Conservation (phyloP, 2,888 invertebrate species). For the Drosophila barbarae region DNA sequence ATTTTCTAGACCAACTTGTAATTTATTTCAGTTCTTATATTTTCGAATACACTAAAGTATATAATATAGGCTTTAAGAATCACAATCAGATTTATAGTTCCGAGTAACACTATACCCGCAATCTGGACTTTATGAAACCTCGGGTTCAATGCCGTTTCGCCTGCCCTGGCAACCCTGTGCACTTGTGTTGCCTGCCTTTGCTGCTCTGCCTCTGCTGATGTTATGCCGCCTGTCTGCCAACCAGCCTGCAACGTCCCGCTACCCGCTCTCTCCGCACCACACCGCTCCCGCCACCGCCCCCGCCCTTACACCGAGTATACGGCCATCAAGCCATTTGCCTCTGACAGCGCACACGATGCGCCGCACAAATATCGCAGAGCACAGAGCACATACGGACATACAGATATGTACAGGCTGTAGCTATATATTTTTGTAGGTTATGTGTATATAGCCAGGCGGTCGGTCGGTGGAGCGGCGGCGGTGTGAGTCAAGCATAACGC, state of each 20-base stretch:
- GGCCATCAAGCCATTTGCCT: constrained; percentile 57
- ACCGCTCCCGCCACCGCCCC: constrained; percentile 30
- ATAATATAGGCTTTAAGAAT: not conserved
- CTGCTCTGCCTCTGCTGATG: constrained; percentile 63
- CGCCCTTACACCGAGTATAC: constrained; percentile 20
- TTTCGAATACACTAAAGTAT: not conserved
- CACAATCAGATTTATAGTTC: constrained; percentile 1
- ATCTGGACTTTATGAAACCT: constrained; percentile 17
- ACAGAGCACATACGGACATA: constrained; percentile 55
- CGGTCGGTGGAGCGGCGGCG: constrained; percentile 21
- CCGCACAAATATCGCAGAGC: constrained; percentile 68
- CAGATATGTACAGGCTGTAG: constrained; percentile 46
- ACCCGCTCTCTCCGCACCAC: constrained; percentile 33
- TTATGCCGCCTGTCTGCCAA: constrained; percentile 74
- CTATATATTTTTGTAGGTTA: constrained; percentile 78
- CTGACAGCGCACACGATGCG: constrained; percentile 71
- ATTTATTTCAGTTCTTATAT: not conserved
- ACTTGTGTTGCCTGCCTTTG: constrained; percentile 53
- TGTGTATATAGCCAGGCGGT: constrained; percentile 75
- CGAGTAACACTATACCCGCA: not conserved
- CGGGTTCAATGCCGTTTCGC: constrained; percentile 50
- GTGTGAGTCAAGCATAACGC: constrained; percentile 69
- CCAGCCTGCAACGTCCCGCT: constrained; percentile 52
- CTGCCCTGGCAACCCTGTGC: constrained; percentile 54
- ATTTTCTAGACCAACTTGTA: not conserved